Base-by-base conservation (phyloP, 1,140 invertebrate species). In the Drosophila equinoxialis region DNA sequence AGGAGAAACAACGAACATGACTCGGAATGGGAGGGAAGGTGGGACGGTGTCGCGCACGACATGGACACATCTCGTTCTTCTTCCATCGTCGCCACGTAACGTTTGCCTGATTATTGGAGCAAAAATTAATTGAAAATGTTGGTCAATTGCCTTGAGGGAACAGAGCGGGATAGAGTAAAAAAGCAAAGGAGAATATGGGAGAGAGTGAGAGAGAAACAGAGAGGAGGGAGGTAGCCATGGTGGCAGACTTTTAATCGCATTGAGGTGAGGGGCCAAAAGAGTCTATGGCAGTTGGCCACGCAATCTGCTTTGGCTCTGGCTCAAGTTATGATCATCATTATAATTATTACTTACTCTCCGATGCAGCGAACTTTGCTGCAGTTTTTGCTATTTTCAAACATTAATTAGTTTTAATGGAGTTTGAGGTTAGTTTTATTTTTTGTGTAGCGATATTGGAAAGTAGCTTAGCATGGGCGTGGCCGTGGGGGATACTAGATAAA, bases 41-140 rank as follows among this genome's bases (percentile, higher is more conserved):
- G 33, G 33, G 45, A 35, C 10, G 33, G 35, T 35, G 33, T 59
- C 17, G 57, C 57, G 35, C 57, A 59, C 54, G 65, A 42, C 61
- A 63, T 33, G 41, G 42, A 63, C 61, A 63, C 61, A 30, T 42
- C 51, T 54, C 41, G 39, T 33, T 30, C 41, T 63, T 26, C 59
- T 55, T 63, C 61, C 61, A 42, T 63, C 59, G 30, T 37, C n/a
- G 74, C 74, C 70, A 70, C 71, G 77, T 70, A 63, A 78, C 65
- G 79, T 41, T 60, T 71, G 86, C 67, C 81, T 87, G 85, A 79
- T 90, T 90, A 90, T 90, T 90, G 86, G 87, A 86, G 86, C 86
- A 90, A 90, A 79, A 87, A 90, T 90, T 90, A 91, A 90, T 90
- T 90, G 86, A 90, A 90, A 90, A 90, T 90, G 86, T 90, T 90